Percentiles rank a stretch among this genome's conserved stretches.
phyloP scores from a whole-genome alignment of 2,113 vertebrate species.

The Pitta sordida region DNA sequence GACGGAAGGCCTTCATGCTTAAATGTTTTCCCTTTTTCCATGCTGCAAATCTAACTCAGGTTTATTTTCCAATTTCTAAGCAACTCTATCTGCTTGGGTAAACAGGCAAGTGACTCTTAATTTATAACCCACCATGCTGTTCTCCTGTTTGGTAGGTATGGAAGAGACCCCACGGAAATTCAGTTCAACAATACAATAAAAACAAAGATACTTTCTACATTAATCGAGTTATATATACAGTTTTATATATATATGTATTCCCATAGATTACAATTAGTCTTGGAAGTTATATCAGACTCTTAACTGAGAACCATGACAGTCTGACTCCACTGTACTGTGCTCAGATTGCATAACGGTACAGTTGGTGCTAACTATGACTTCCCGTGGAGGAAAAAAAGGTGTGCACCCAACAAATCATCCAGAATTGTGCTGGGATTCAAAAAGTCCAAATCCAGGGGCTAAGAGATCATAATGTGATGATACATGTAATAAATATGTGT shows the following conservation, averaged over 20 bases:
- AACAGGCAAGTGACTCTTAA: neutral
- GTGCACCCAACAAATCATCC: neutral
- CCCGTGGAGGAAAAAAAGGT: neutral
- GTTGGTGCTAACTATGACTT: neutral
- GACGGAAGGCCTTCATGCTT: neutral
- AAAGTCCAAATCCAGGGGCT: neutral
- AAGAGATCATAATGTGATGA: neutral
- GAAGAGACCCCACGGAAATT: neutral
- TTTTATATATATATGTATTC: neutral
- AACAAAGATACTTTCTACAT: neutral
- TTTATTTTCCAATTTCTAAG: neutral
- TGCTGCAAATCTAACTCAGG: neutral
- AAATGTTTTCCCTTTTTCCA: neutral
- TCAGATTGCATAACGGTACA: neutral
- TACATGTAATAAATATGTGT: neutral
- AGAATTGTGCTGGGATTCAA: neutral
- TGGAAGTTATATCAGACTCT: neutral
- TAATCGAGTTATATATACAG: neutral
- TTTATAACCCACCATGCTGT: neutral
- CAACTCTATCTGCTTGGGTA: neutral
- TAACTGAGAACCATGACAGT: neutral
- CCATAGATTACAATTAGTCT: neutral
- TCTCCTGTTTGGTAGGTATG: neutral
- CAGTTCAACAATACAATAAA: neutral
- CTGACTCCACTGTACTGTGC: accelerated